Percentiles rank a stretch among this genome's conserved stretches.
Evolutionary conservation across 2,113 vertebrate genomes (phyloP).

Genomic region (Entomyzon cyanotis): DNA sequence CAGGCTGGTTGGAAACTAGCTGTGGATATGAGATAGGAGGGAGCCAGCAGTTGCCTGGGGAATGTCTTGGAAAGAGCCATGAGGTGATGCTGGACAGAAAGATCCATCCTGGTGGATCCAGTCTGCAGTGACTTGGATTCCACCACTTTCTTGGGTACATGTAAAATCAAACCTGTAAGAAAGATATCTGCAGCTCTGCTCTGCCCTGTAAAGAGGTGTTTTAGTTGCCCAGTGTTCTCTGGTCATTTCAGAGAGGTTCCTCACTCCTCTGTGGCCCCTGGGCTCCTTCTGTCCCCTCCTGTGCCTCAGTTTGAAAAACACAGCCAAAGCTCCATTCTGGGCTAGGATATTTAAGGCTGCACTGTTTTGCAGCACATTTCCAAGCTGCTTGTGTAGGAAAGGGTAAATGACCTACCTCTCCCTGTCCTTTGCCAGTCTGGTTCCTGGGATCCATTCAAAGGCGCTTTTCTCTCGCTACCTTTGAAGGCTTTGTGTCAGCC

Average conservation of each 20-base stretch:
- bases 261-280: background rate
- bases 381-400: background rate
- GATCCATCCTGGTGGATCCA: background rate
- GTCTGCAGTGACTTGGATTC: background rate
- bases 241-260: background rate
- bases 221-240: background rate
- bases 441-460: slow-evolving; percentile 12
- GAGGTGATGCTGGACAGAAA: background rate
- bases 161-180: background rate
- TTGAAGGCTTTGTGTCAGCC: slow-evolving; percentile 43
- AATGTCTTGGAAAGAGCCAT: background rate
- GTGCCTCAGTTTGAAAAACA: background rate
- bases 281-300: background rate
- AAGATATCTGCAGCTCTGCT: background rate
- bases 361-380: background rate
- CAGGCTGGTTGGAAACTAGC: background rate
- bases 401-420: slow-evolving; percentile 39
- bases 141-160: background rate
- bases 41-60: background rate
- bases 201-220: background rate
- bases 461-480: background rate
- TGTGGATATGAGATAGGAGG: background rate
- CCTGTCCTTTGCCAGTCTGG: background rate
- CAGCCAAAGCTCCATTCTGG: background rate
- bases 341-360: slow-evolving; percentile 31